A percentile compares a stretch with the other conserved stretches of the same genome.
phyloP scores from a whole-genome alignment of 2,888 invertebrate genomes.

The Melanargia galathea region DNA sequence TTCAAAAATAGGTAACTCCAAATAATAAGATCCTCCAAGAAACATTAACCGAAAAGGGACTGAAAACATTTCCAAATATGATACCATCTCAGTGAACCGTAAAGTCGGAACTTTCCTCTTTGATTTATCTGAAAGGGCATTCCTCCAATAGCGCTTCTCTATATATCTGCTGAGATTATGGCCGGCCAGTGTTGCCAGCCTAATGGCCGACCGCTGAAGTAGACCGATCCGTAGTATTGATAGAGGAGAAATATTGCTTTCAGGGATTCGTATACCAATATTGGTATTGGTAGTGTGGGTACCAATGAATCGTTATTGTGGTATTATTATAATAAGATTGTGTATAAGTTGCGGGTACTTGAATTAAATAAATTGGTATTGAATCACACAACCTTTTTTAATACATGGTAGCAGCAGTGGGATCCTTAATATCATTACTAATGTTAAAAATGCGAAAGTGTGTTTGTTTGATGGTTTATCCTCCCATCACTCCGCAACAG shows the following conservation, averaged over 20 bases:
- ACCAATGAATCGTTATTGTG: no score
- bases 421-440: no score
- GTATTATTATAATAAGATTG: no score
- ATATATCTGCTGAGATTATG: slow-evolving; percentile 19
- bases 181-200: slow-evolving; percentile 15
- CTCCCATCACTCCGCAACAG: no score
- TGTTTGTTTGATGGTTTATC: no score
- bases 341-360: no score
- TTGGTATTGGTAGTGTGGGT: no score
- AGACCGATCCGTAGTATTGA: slow-evolving; percentile 3
- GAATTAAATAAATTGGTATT: no score
- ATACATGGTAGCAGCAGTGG: no score
- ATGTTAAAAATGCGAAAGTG: no score
- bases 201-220: not conserved
- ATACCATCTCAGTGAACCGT: slow-evolving; percentile 25
- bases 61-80: slow-evolving; percentile 26
- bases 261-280: not conserved
- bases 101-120: slow-evolving; percentile 25
- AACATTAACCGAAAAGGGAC: slow-evolving; percentile 20
- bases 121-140: slow-evolving; percentile 26
- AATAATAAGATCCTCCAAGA: not conserved
- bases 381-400: no score
- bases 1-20: slow-evolving; percentile 4
- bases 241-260: slow-evolving; percentile 11
- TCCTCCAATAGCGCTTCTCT: slow-evolving; percentile 18